Evolutionary conservation across 1,140 invertebrate species (phyloP).

Genomic region (Plectus sambesii): DNA sequence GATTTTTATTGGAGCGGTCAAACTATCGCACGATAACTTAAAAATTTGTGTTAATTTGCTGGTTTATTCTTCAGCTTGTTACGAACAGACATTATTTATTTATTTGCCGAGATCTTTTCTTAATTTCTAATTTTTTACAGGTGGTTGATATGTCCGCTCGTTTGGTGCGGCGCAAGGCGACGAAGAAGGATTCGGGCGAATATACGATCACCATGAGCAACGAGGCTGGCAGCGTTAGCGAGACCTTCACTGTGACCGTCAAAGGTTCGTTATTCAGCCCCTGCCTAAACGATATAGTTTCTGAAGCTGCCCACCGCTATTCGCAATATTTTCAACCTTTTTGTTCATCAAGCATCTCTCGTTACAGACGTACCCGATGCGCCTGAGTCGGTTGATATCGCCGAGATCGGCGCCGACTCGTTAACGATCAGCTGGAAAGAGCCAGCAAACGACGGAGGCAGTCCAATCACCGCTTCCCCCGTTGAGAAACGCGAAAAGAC

Average conservation of each 20-base stretch:
- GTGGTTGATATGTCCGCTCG: slow-evolving; percentile 26
- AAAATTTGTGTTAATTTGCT: too few relatives aligned
- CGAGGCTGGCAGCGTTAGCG: slow-evolving; percentile 80
- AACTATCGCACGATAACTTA: too few relatives aligned
- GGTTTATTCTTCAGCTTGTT: too few relatives aligned
- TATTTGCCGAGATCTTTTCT: too few relatives aligned
- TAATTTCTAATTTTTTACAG: too few relatives aligned
- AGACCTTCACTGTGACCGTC: slow-evolving; percentile 45
- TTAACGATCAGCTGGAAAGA: slow-evolving; percentile 86
- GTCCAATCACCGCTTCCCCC: slow-evolving; percentile 82
- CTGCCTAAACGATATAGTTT: too few relatives aligned
- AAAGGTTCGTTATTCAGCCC: slow-evolving; percentile 4
- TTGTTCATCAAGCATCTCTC: slow-evolving; percentile 65
- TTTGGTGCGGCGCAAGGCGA: slow-evolving; percentile 24
- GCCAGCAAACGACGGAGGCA: slow-evolving; percentile 79
- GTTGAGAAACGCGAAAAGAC: slow-evolving; percentile 75
- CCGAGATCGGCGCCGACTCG: slow-evolving; percentile 91
- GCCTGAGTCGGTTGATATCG: slow-evolving; percentile 75
- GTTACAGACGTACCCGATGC: slow-evolving; percentile 62
- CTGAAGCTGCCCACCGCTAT: too few relatives aligned
- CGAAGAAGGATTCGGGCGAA: slow-evolving; percentile 64
- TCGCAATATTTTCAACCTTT: slow-evolving; percentile 9
- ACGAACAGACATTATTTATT: too few relatives aligned
- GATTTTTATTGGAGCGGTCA: too few relatives aligned
- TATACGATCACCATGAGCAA: slow-evolving; percentile 82